Percentiles rank a stretch among this genome's conserved stretches.
phyloP scores from a whole-genome alignment of 2,888 invertebrate genomes.

The Charanyca ferruginea region DNA sequence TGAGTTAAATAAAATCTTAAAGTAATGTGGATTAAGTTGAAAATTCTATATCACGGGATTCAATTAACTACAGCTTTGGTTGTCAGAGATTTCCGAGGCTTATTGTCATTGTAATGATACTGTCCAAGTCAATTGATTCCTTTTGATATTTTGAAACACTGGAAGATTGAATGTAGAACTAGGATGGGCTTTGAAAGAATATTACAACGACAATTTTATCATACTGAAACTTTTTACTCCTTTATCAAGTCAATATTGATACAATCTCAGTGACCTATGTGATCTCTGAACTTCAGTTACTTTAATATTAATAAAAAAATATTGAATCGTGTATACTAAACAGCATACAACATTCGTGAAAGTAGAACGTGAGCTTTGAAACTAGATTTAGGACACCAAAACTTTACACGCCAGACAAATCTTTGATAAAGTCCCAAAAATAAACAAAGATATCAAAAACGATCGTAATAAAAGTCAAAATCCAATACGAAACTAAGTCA shows the following conservation, averaged over 20 bases:
- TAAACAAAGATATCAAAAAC: constrained; percentile 23
- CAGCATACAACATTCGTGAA: constrained; percentile 16
- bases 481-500: constrained; percentile 23
- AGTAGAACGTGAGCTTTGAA: constrained; percentile 39
- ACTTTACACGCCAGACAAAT: constrained; percentile 5
- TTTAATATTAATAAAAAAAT: constrained; percentile 18
- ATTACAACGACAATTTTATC: constrained; percentile 2
- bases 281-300: constrained; percentile 16
- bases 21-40: constrained; percentile 45
- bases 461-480: constrained; percentile 31
- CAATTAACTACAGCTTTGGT: constrained; percentile 63
- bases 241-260: constrained; percentile 30
- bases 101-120: constrained; percentile 62
- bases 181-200: constrained; percentile 14
- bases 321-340: constrained; percentile 11
- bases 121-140: constrained; percentile 60
- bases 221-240: constrained; percentile 1
- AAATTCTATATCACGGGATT: constrained; percentile 53
- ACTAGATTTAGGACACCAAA: constrained; percentile 33
- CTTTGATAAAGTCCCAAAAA: constrained; percentile 16
- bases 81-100: constrained; percentile 56
- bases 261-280: constrained; percentile 28
- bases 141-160: constrained; percentile 54
- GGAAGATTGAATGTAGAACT: constrained; percentile 28
- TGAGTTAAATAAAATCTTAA: constrained; percentile 60